Evolutionary conservation across 1,140 invertebrate species (phyloP).

Genomic region (Plutomurus gul): DNA sequence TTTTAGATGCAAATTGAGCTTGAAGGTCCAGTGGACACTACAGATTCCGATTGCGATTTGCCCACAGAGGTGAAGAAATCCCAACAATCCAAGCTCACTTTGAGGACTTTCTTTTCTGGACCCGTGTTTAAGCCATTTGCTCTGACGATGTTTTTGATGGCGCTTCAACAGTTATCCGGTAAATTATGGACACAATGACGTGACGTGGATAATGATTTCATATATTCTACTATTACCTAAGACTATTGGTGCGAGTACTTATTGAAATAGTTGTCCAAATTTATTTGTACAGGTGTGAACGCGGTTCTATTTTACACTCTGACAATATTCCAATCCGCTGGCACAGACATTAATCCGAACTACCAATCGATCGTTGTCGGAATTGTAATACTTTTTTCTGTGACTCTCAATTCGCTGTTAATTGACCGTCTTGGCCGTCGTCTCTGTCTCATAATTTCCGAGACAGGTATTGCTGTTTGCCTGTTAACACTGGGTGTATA

Average conservation of each 20-base stretch:
- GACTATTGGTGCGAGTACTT: no score
- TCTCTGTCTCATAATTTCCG: conserved; percentile 59
- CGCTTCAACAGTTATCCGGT: conserved; percentile 72
- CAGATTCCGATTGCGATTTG: not conserved
- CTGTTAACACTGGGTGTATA: conserved; percentile 51
- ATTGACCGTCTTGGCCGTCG: conserved; percentile 60
- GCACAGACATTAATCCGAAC: conserved; percentile 64
- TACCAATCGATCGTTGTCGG: conserved; percentile 70
- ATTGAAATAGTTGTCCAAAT: no score
- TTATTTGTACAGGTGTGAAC: conserved; percentile 64
- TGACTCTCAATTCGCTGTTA: conserved; percentile 59
- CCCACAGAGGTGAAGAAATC: not conserved
- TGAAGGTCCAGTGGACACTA: not conserved
- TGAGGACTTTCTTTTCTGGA: conserved; percentile 19
- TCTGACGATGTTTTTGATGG: conserved; percentile 77
- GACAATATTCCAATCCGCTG: conserved; percentile 71
- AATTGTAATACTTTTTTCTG: conserved; percentile 63
- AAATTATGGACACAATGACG: no score
- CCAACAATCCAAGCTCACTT: no score
- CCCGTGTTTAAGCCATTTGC: conserved; percentile 65
- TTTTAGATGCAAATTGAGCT: not conserved
- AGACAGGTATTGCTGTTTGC: conserved; percentile 51
- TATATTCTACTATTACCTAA: no score
- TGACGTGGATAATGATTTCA: no score
- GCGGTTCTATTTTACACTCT: conserved; percentile 81